Base-by-base conservation (phyloP, 2,888 invertebrate species). In the Oligia fasciuncula region DNA sequence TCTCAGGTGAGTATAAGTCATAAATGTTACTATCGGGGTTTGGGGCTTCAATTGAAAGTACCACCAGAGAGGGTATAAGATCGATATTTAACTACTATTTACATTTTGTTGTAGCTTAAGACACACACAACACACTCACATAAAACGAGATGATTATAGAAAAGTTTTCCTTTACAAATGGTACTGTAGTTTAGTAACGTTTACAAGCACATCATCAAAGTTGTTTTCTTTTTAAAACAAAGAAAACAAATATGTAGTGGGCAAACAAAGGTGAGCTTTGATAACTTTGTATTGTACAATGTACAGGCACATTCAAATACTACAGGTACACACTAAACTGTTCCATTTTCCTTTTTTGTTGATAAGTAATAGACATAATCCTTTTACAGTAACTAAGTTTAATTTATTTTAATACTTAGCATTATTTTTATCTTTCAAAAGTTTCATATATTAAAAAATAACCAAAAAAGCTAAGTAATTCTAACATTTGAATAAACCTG, bases 401-500 rank as follows among this genome's bases (percentile, higher is more conserved):
- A 29, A 51, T 29, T 29, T 35, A 29, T 19, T 49, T 29, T 4
- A 13, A 49, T 19, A 23, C 2, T 29, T 17, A 19, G 19, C 35
- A 46, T 40, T 49, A 17, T 11, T 51, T 51, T n/a, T n/a, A 46
- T 46, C 9, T 17, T 49, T n/a, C 1, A 40, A 40, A 40, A 40
- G 40, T 40, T 40, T 5, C 40, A 29, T 5, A 35, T 49, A 51
- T 51, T 17, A 0, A 23, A 49, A 19, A 71, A 43, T 9, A 13
- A 73, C 19, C 4, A 8, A 60, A 51, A 17, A n/a, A 35, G 2
- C 3, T 2, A 13, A 40, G 23, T 19, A 19, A 40, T 57, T 62
- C 46, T 77, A 63, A 77, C 13, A 54, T 49, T 70, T 19, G 8
- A 29, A 63, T 19, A 14, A 65, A 68, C 54, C 17, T 81, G 35